A percentile compares a stretch with the other conserved stretches of the same genome.
Conservation (phyloP, 64 coral and sea anemone genomes). For the Catalaphyllia jardinei region DNA sequence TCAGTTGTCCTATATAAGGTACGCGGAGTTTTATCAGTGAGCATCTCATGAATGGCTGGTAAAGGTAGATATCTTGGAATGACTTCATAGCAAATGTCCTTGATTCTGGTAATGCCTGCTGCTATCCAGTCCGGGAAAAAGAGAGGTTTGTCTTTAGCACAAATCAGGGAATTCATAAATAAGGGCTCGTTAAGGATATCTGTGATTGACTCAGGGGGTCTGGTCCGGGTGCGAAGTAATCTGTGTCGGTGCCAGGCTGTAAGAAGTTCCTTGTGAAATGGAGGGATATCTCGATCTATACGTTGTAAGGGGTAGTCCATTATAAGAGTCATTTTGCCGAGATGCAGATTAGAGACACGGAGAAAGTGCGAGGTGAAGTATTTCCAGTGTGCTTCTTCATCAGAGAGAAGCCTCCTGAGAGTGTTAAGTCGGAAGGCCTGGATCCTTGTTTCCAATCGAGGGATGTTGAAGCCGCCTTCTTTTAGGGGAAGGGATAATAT, state of each 20-base stretch:
- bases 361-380: background rate
- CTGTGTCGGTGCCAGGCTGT: background rate
- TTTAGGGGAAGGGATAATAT: too few relatives aligned
- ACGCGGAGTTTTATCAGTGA: background rate
- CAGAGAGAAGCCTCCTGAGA: too few relatives aligned
- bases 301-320: background rate
- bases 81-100: background rate
- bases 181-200: background rate
- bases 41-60: background rate
- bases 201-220: background rate
- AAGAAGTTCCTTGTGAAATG: background rate
- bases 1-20: background rate
- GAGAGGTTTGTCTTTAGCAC: background rate
- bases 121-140: background rate
- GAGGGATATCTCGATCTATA: background rate
- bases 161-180: background rate
- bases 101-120: background rate
- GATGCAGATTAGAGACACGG: background rate
- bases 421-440: too few relatives aligned
- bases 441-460: too few relatives aligned
- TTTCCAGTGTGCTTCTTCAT: background rate
- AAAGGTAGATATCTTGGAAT: background rate
- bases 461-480: too few relatives aligned
- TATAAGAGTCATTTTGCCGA: background rate
- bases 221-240: background rate